phyloP scores from a whole-genome alignment of 2,888 invertebrate genomes.

The Plebejus melissa region DNA sequence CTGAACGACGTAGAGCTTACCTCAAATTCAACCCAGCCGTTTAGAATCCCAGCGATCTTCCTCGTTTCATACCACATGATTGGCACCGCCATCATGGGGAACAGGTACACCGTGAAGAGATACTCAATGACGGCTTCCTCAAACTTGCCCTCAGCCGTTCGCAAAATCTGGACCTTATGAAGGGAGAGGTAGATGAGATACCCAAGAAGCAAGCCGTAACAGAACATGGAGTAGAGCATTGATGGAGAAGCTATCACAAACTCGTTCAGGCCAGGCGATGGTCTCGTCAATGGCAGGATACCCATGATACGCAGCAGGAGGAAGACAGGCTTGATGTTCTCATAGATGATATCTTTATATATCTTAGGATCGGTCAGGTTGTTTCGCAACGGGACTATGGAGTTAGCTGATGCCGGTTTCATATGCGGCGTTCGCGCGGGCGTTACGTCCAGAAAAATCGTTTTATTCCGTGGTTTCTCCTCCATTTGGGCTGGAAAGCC shows the following conservation, averaged over 20 bases:
- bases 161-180: slow-evolving; percentile 80
- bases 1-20: slow-evolving; percentile 47
- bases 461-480: slow-evolving; percentile 53
- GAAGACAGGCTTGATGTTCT: slow-evolving; percentile 71
- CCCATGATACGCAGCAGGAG: slow-evolving; percentile 75
- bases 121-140: slow-evolving; percentile 88
- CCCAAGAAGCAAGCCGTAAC: slow-evolving; percentile 70
- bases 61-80: slow-evolving; percentile 83
- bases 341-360: slow-evolving; percentile 64
- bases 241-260: slow-evolving; percentile 74
- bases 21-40: slow-evolving; percentile 84
- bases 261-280: slow-evolving; percentile 65
- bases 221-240: slow-evolving; percentile 77
- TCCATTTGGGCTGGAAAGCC: slow-evolving; percentile 55
- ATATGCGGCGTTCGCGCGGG: slow-evolving; percentile 55
- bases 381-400: slow-evolving; percentile 55
- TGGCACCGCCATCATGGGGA: slow-evolving; percentile 82
- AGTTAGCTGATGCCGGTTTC: slow-evolving; percentile 51
- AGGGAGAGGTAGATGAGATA: slow-evolving; percentile 81
- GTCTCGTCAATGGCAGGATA: slow-evolving; percentile 79
- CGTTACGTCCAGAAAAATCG: slow-evolving; percentile 64
- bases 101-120: slow-evolving; percentile 84
- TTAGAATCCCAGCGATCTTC: slow-evolving; percentile 80
- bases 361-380: slow-evolving; percentile 56
- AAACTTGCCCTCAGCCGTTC: slow-evolving; percentile 82